A percentile compares a stretch with the other conserved stretches of the same genome.
These are phyloP conservation scores for Ciconia maguari DNA, from an alignment of 2,113 vertebrate genomes.

Conservation along the genomic window DNA sequence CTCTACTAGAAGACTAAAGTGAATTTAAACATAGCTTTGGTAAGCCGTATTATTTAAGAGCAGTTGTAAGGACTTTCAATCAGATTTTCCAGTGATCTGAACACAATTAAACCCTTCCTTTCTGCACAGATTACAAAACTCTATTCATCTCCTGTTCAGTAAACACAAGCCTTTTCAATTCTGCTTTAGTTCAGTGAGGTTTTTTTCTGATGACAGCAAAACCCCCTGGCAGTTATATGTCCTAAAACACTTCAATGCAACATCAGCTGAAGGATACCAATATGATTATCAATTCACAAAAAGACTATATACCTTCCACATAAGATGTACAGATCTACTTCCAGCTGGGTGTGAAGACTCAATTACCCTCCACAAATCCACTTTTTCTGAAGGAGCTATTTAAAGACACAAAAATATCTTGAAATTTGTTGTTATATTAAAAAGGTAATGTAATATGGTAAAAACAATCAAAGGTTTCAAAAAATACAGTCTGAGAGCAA, in stretches of 20 bases:
- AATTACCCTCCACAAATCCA: slow-evolving; percentile 77
- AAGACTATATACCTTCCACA: slow-evolving; percentile 73
- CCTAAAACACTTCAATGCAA: neutral
- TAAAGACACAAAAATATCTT: neutral
- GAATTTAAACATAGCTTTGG: neutral
- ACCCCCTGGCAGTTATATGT: neutral
- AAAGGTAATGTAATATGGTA: neutral
- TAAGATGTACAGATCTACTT: slow-evolving; percentile 59
- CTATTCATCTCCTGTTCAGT: neutral
- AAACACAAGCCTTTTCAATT: neutral
- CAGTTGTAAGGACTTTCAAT: neutral
- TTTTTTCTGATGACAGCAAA: neutral
- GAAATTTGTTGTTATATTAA: neutral
- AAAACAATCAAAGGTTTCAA: neutral
- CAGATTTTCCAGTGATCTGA: neutral
- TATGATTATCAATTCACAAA: neutral
- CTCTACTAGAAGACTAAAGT: neutral
- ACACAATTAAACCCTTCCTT: neutral
- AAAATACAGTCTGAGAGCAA: neutral
- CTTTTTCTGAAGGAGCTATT: slow-evolving; percentile 57
- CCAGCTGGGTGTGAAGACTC: neutral
- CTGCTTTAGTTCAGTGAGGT: neutral
- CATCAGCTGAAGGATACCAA: neutral
- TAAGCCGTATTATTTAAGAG: neutral
- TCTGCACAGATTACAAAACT: neutral